Percentiles rank a stretch among this genome's conserved stretches.
Conservation (phyloP, 2,113 vertebrate genomes). For the western clawed frog (Xenopus tropicalis) region UCB_Xtro_10.0 CM004448.2:35032501-35033000, state of each 20-base stretch:
- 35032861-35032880: constrained; percentile 64
- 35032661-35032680: constrained; percentile 72
- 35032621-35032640: constrained; percentile 63
- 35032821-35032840: constrained; percentile 66
- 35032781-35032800: constrained; percentile 67
- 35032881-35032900: constrained; percentile 69
- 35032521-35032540: constrained; percentile 72
- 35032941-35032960: constrained; percentile 67
- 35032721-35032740: constrained; percentile 66
- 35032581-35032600: constrained; percentile 65
- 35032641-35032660: constrained; percentile 66
- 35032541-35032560: constrained; percentile 70
- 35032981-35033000: constrained; percentile 67
- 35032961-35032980: constrained; percentile 74
- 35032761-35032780: constrained; percentile 63
- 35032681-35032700: constrained; percentile 71
- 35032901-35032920: constrained; percentile 67
- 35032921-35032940: constrained; percentile 68
- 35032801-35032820: constrained; percentile 56
- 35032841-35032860: constrained; percentile 52
- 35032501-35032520: constrained; percentile 69
- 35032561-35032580: constrained; percentile 62
- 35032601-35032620: constrained; percentile 62
- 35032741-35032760: constrained; percentile 84
- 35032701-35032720: constrained; percentile 60